These are phyloP conservation scores for Lasioglossum pauxillum DNA, from an alignment of 2,888 invertebrate species.

Conservation along the genomic window DNA sequence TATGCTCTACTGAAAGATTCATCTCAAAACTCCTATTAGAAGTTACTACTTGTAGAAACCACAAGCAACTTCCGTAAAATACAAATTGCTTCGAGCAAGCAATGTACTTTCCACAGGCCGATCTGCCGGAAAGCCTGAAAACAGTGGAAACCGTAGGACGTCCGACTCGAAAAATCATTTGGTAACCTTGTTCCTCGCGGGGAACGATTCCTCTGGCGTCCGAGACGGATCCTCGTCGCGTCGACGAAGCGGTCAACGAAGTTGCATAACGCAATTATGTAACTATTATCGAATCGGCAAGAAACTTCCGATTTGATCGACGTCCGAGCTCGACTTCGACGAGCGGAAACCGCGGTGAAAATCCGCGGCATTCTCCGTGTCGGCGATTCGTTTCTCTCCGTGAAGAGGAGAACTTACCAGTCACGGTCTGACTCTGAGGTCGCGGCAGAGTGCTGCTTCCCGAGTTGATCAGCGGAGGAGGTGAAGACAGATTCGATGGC, in stretches of 20 bases:
- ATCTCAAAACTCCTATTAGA: too few relatives aligned
- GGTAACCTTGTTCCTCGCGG: not conserved
- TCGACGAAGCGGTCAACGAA: not conserved
- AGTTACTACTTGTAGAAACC: not conserved
- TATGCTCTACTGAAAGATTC: too few relatives aligned
- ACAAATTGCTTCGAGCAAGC: not conserved
- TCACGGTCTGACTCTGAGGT: conserved; percentile 81
- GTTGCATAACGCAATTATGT: conserved; percentile 29
- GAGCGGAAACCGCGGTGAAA: not conserved
- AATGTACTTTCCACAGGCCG: not conserved
- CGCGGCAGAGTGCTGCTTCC: conserved; percentile 80
- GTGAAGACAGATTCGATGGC: conserved; percentile 76
- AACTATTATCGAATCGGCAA: conserved; percentile 10
- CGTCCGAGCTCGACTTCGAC: not conserved
- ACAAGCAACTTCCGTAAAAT: not conserved
- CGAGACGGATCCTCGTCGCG: not conserved
- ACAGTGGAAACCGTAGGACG: not conserved
- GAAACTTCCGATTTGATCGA: conserved; percentile 13
- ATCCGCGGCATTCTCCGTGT: not conserved
- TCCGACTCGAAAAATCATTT: not conserved
- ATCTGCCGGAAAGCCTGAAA: not conserved
- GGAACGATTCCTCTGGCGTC: not conserved
- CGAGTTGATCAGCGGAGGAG: conserved; percentile 76
- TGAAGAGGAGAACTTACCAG: conserved; percentile 78
- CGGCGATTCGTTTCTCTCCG: not conserved